Base-by-base conservation (phyloP, 2,888 invertebrate species). In the Micropterix aruncella region DNA sequence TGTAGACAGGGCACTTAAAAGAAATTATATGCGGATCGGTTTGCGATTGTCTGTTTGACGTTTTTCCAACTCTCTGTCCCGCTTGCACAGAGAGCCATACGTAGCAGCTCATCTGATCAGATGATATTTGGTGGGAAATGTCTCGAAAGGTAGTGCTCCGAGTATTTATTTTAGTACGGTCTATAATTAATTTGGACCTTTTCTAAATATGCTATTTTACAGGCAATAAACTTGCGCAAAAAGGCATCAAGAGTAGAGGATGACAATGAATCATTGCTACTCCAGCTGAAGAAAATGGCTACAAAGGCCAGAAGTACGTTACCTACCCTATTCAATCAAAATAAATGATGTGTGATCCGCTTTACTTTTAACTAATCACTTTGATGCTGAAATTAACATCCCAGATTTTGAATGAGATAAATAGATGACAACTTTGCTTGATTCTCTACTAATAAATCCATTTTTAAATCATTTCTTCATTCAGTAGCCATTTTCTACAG, bases 271-370 rank as follows among this genome's bases (percentile, higher is more conserved):
- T 89, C 89, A 55, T 77, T 94, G 68, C 83, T 89, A 68, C 79
- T 89, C 74, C 94, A 94, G 78, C 79, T 95, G 72, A 89, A 92
- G 79, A 93, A 93, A 81, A 85, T 94, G 83, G 89, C 91, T 73
- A 80, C 82, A 66, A 81, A 83, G 70, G 80, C 83, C 71, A 78
- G 79, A 79, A 80, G 82, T 83, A 82, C 70, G 80, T 77, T 63
- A 41, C 40, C 16, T 48, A 27, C n/a, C 7, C 15, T 19, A 36
- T 45, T 48, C 12, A n/a, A n/a, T n/a, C n/a, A n/a, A n/a, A n/a
- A 27, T 46, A 41, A 43, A 41, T 40, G 40, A 44, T 44, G 18
- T 41, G 37, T 43, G 37, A 37, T 16, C 41, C 37, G 38, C 41
- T 38, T 41, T 27, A 27, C 27, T 5, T 27, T 27, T 27, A 12